phyloP scores from a whole-genome alignment of 2,797 vertebrate species.

The Eptatretus atami region DNA sequence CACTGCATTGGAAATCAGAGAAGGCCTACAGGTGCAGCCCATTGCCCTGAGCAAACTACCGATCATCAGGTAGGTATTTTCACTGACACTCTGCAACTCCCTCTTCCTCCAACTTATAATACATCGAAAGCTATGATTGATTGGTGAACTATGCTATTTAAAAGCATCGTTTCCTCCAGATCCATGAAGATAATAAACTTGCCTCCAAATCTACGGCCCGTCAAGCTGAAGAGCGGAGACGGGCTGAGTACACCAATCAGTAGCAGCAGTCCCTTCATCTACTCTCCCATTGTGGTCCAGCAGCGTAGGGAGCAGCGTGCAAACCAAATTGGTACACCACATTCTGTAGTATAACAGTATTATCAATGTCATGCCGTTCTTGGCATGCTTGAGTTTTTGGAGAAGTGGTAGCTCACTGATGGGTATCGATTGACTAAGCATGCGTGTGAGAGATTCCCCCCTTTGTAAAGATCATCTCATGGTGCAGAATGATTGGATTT shows the following conservation, averaged over 20 bases:
- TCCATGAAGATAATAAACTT: background rate
- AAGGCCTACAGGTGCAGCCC: background rate
- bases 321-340: constrained; percentile 4
- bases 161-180: background rate
- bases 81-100: background rate
- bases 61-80: background rate
- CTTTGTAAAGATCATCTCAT: too few relatives aligned
- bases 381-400: too few relatives aligned
- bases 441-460: too few relatives aligned
- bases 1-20: background rate
- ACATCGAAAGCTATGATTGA: too few relatives aligned
- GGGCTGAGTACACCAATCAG: background rate
- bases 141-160: too few relatives aligned
- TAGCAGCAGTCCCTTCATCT: constrained; percentile 4
- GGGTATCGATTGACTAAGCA: too few relatives aligned
- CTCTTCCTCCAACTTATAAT: background rate
- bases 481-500: too few relatives aligned
- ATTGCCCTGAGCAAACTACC: constrained; percentile 1
- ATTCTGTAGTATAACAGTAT: too few relatives aligned
- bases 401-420: too few relatives aligned
- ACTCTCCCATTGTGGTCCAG: constrained; percentile 4
- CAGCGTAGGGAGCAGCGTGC: constrained; percentile 1
- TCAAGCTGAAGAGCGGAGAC: background rate
- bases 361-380: too few relatives aligned
- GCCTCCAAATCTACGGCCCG: constrained; percentile 2